Percentiles rank a stretch among this genome's conserved stretches.
These are phyloP conservation scores for Horisme vitalbata DNA, from an alignment of 2,888 invertebrate genomes.

Conservation along the genomic window DNA sequence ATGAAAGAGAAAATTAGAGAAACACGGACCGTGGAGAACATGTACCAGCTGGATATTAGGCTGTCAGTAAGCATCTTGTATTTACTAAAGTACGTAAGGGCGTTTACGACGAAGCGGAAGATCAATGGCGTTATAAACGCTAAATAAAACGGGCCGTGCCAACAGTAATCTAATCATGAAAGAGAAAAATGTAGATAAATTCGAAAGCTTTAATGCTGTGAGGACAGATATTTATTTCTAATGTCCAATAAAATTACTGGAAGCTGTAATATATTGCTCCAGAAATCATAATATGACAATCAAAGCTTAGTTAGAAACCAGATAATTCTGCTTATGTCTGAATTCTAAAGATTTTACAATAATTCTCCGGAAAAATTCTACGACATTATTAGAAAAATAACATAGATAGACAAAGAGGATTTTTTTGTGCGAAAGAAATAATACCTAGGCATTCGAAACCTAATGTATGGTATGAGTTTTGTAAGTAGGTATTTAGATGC, in stretches of 20 bases:
- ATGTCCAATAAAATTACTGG: slow-evolving; percentile 24
- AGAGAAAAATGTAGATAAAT: slow-evolving; percentile 13
- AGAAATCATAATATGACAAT: slow-evolving; percentile 20
- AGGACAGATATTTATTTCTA: slow-evolving; percentile 20
- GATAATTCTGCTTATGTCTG: slow-evolving; percentile 2
- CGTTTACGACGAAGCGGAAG: slow-evolving; percentile 25
- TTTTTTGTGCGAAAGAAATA: too few relatives aligned
- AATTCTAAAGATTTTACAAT: too few relatives aligned
- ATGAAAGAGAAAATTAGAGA: slow-evolving; percentile 20
- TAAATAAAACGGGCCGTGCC: slow-evolving; percentile 21
- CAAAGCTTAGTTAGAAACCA: slow-evolving; percentile 3
- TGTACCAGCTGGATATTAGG: slow-evolving; percentile 24
- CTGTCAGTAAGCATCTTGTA: slow-evolving; percentile 24
- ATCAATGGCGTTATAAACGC: slow-evolving; percentile 11
- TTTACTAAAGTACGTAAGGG: slow-evolving; percentile 22
- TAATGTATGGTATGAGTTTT: too few relatives aligned
- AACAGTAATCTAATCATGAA: slow-evolving; percentile 19
- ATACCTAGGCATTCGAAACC: too few relatives aligned
- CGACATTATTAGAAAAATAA: too few relatives aligned
- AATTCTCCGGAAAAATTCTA: too few relatives aligned
- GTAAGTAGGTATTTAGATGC: too few relatives aligned
- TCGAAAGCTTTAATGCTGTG: slow-evolving; percentile 11
- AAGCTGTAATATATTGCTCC: slow-evolving; percentile 19
- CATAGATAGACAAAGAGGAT: too few relatives aligned
- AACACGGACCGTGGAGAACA: slow-evolving; percentile 18